Evolutionary conservation across 2,888 invertebrate species (phyloP).

Genomic region (Cephus spinipes): DNA sequence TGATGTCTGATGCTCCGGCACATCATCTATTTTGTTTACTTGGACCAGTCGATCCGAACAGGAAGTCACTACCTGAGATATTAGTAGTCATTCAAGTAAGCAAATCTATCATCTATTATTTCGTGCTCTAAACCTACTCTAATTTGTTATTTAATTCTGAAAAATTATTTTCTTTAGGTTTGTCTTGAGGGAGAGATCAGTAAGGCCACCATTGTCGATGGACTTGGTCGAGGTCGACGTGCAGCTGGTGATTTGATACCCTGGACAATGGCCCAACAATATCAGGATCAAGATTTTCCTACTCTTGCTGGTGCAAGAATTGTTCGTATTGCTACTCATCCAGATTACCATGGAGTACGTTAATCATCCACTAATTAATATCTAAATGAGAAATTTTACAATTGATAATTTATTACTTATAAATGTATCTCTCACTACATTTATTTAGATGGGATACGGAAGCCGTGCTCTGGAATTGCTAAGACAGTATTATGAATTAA

Average conservation of each 20-base stretch:
- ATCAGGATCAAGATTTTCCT: constrained; percentile 94
- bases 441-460: constrained; percentile 94
- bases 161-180: constrained; percentile 57
- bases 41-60: constrained; percentile 82
- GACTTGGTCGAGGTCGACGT: constrained; percentile 86
- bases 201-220: constrained; percentile 78
- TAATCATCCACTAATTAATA: constrained; percentile 14
- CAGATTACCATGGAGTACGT: constrained; percentile 90
- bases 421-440: constrained; percentile 7
- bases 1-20: constrained; percentile 98
- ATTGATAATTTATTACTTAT: background rate
- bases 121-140: background rate
- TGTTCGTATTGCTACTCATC: constrained; percentile 97
- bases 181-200: constrained; percentile 83
- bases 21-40: constrained; percentile 96
- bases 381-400: constrained; percentile 8
- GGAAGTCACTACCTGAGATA: constrained; percentile 86
- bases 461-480: constrained; percentile 85
- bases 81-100: constrained; percentile 88
- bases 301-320: constrained; percentile 89
- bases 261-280: constrained; percentile 98
- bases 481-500: constrained; percentile 89
- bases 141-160: background rate
- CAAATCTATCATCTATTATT: constrained; percentile 1
- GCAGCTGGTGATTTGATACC: constrained; percentile 98